A percentile compares a stretch with the other conserved stretches of the same genome.
These are phyloP conservation scores for Spilosoma lubricipeda DNA, from an alignment of 2,888 invertebrate genomes.

Conservation along the genomic window DNA sequence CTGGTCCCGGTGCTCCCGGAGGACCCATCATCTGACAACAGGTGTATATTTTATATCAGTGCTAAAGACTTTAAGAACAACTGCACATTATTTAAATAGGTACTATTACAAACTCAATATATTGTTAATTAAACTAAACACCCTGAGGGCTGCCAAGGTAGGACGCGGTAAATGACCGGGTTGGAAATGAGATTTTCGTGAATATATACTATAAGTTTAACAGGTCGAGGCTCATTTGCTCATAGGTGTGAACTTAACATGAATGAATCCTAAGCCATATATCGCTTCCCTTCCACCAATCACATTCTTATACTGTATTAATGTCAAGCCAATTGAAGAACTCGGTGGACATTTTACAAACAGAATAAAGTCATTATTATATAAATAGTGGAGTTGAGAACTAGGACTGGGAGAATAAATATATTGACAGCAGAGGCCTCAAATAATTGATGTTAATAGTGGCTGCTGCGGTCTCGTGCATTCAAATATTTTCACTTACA, in stretches of 20 bases:
- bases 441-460: too few species aligned
- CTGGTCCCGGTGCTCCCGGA: constrained; percentile 92
- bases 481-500: neutral
- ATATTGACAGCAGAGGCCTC: too few species aligned
- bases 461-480: neutral
- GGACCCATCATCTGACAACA: constrained; percentile 85
- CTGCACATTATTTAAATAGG: neutral
- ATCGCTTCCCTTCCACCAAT: too few species aligned
- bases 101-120: neutral
- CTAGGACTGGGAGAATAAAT: too few species aligned
- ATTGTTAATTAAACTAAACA: neutral
- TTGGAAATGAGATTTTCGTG: neutral
- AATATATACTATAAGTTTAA: neutral
- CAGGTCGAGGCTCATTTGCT: neutral
- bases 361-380: too few species aligned
- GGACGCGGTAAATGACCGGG: neutral
- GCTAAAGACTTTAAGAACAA: neutral
- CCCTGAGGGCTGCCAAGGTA: neutral
- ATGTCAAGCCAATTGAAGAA: too few species aligned
- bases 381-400: too few species aligned
- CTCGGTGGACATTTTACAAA: too few species aligned
- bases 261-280: too few species aligned
- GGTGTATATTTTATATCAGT: neutral
- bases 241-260: too few species aligned
- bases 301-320: too few species aligned